Conservation (phyloP, 2,113 vertebrate genomes). For the Scytalopus superciliaris region DNA sequence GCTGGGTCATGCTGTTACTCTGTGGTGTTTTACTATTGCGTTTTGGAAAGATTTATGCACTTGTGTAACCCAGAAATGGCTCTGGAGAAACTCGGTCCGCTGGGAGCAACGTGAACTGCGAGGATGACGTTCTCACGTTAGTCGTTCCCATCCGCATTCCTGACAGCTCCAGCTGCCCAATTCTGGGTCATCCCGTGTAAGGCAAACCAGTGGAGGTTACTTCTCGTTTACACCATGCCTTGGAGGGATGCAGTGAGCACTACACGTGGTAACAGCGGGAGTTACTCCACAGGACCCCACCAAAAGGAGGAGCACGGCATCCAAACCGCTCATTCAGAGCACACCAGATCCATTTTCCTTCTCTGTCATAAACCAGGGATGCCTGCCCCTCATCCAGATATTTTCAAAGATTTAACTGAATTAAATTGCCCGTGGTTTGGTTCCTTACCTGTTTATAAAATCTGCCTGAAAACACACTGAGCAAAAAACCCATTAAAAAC, state of each 20-base stretch:
- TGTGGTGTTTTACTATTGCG: neutral
- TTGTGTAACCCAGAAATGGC: neutral
- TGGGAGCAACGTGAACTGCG: neutral
- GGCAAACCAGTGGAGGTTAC: neutral
- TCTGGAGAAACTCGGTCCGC: neutral
- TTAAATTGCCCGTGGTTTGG: neutral
- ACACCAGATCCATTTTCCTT: neutral
- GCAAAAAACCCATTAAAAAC: neutral
- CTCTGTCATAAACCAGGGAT: neutral
- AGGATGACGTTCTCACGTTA: neutral
- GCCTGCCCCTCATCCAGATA: too few relatives aligned
- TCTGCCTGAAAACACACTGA: neutral
- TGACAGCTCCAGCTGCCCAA: neutral
- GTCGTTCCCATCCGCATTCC: neutral
- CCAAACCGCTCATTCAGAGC: neutral
- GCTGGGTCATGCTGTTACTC: constrained; percentile 6
- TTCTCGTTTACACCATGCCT: neutral
- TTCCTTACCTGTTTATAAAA: neutral
- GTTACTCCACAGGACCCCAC: neutral
- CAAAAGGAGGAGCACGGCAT: neutral
- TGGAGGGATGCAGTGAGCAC: neutral
- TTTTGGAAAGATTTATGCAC: neutral
- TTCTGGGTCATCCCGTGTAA: neutral
- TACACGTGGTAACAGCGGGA: neutral
- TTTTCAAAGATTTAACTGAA: neutral